These are phyloP conservation scores for Zaprionus kolodkinae DNA, from an alignment of 1,140 invertebrate genomes.

Conservation along the genomic window DNA sequence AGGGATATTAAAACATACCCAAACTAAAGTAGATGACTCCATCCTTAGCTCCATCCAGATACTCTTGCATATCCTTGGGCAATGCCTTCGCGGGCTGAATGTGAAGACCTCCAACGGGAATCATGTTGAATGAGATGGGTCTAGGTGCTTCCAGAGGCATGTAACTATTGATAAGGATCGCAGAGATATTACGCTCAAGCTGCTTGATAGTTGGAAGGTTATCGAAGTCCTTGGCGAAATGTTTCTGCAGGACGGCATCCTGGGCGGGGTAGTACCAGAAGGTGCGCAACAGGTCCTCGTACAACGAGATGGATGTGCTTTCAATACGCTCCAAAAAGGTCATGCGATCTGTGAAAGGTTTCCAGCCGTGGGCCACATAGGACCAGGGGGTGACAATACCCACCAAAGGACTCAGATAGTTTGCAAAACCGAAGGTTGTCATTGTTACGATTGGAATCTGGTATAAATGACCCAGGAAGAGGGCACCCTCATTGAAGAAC, in stretches of 20 bases:
- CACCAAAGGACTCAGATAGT: constrained; percentile 72
- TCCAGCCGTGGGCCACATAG: constrained; percentile 71
- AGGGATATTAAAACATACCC: constrained; percentile 61
- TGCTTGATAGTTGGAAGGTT: constrained; percentile 82
- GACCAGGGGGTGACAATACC: constrained; percentile 77
- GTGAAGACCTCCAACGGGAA: constrained; percentile 85
- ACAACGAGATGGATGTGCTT: constrained; percentile 40
- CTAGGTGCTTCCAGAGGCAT: constrained; percentile 82
- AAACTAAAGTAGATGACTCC: constrained; percentile 87
- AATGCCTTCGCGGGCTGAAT: constrained; percentile 78
- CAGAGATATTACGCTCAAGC: constrained; percentile 85
- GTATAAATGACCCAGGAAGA: constrained; percentile 81
- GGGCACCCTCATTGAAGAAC: constrained; percentile 83
- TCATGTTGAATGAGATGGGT: constrained; percentile 84
- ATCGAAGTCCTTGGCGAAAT: constrained; percentile 60
- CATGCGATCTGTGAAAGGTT: constrained; percentile 74
- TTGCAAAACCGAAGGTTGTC: constrained; percentile 71
- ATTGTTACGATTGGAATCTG: constrained; percentile 78
- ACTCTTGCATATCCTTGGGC: constrained; percentile 71
- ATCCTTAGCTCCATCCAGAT: constrained; percentile 84
- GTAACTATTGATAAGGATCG: constrained; percentile 85
- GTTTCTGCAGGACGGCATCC: constrained; percentile 69
- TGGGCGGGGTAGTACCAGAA: constrained; percentile 66
- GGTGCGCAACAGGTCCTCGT: constrained; percentile 54
- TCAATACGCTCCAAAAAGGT: constrained; percentile 79